Conservation (phyloP, 2,797 vertebrate species). For the Halcyon smyrnensis region DNA sequence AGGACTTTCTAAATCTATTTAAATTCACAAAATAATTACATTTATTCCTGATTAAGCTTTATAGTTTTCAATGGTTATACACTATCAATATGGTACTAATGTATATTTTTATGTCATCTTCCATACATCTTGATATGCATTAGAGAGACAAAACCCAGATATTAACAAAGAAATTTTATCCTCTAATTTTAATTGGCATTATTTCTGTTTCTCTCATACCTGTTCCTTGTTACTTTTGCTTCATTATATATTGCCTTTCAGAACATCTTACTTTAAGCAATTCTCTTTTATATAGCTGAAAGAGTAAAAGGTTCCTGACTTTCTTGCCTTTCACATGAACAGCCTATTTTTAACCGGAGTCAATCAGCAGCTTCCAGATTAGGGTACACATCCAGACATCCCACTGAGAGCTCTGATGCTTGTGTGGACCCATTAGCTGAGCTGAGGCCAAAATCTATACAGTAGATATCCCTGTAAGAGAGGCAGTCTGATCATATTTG, state of each 20-base stretch:
- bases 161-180: neutral
- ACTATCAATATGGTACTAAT: neutral
- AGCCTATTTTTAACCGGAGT: neutral
- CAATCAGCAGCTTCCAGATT: neutral
- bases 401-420: neutral
- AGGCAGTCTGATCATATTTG: neutral
- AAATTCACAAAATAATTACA: neutral
- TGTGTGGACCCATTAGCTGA: neutral
- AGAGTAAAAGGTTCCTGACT: neutral
- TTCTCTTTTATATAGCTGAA: neutral
- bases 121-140: neutral
- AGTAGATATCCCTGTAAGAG: neutral
- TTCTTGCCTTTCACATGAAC: neutral
- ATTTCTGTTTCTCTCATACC: neutral
- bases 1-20: neutral
- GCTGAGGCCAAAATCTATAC: neutral
- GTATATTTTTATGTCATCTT: neutral
- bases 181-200: neutral
- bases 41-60: neutral
- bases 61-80: neutral
- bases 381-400: neutral
- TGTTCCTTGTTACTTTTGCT: neutral
- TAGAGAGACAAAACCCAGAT: neutral
- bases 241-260: neutral
- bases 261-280: neutral